Evolutionary conservation across 2,888 invertebrate genomes (phyloP), one percentile per base, ranked within the genome.

Genomic region (Melipona bicolor): DNA sequence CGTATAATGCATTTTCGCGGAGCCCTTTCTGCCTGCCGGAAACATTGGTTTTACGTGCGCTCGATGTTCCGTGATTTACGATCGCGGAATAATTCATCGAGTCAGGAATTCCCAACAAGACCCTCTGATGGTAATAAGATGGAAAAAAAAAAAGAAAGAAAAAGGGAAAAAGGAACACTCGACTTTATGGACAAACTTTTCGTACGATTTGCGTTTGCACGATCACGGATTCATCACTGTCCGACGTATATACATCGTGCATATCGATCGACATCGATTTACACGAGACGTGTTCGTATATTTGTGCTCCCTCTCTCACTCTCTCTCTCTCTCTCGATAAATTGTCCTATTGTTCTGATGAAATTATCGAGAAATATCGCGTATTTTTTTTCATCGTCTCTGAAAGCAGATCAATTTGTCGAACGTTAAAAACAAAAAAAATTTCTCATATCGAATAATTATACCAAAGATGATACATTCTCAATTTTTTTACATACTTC

Each of bases 61-160:
- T 81, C 81, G 80, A 81, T 81, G 73, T 74, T 79, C 56, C 56
- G 64, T 81, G 79, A 81, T 81, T 73, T 81, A 81, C 79, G 81
- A 79, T 79, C 67, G 19, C 27, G 62, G 81, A 79, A 81, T 81
- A 81, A 81, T 81, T 81, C 82, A 75, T 65, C 61, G 80, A 17
- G 24, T 32, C 74, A n/a, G 67, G 52, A 74, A 36, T 52, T 61
- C 71, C 52, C 43, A 17, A 21, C 54, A 43, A 67, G 54, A 11
- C 36, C 2, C 43, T 11, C 43, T 43, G 43, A 43, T 50, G 59
- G 81, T 75, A 71, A 76, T 69, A 72, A 67, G 49, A 72, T 76
- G 72, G 32, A 32, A 32, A 32, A 64, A 79, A 50, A 50, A 50
- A 27, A 68, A 36, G 9, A 9, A 11, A 43, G 0, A 43, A 43